Evolutionary conservation across 2,888 invertebrate species (phyloP), one percentile per base, ranked within the genome.

Genomic region (Tetramorium bicarinatum): DNA sequence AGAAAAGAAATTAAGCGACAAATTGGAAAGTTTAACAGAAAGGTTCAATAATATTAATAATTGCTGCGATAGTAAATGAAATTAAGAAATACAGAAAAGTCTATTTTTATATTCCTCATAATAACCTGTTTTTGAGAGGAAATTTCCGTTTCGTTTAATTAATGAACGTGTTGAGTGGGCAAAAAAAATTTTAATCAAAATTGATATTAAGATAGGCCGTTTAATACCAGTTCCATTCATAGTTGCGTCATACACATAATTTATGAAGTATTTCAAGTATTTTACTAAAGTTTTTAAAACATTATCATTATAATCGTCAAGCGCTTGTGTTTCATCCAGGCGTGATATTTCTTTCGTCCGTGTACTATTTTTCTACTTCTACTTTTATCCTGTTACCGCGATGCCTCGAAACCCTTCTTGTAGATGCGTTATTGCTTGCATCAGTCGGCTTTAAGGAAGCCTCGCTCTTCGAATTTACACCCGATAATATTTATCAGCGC

Each of bases 1-100:
- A 56, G 18, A 54, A 66, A 66, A 75, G 82, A 86, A 83, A 75
- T 82, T 64, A 82, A 90, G 66, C 76, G 47, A 25, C 77, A 84
- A 83, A 91, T 91, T 88, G 88, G 86, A 71, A 87, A 87, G 85
- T 87, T 69, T 59, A 49, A 21, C 34, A 38, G 34, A 47, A 75
- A 85, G 84, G 74, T 87, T 85, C 67, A 75, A 49, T 83, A 64
- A 87, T 85, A 88, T 89, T 87, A 87, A 76, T 62, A 67, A 47
- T 21, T 59, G 54, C 13, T 52, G 54, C 4, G 25, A 21, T 47
- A 21, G 13, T 49, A 44, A 61, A 79, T 75, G 49, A 59, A 62
- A 82, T 64, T n/a, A 34, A 59, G 29, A 61, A 69, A 21, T 15
- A 59, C 47, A 69, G 49, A 47, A 54, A 15, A 47, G 38, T 34